phyloP scores from a whole-genome alignment of 2,113 vertebrate genomes.

The Mungos mungo region DNA sequence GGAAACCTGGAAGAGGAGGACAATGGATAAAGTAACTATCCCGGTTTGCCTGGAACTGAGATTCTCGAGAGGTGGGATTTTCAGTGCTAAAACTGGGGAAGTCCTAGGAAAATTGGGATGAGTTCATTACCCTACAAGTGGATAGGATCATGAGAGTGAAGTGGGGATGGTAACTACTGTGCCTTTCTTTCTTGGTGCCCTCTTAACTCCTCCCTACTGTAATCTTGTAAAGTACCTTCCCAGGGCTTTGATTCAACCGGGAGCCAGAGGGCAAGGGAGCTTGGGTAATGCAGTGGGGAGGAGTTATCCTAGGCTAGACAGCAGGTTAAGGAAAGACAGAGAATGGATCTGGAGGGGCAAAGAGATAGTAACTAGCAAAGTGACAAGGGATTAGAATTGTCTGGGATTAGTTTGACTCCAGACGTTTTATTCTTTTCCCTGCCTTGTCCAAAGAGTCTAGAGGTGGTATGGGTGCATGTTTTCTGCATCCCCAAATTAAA shows the following conservation, averaged over 20 bases:
- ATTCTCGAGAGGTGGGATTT: background rate
- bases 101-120: background rate
- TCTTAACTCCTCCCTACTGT: background rate
- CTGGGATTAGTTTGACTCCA: slow-evolving; percentile 12
- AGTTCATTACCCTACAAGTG: background rate
- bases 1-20: background rate
- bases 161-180: background rate
- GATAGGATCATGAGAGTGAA: background rate
- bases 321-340: background rate
- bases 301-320: background rate
- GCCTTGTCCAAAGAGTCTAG: background rate
- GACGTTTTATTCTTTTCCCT: background rate
- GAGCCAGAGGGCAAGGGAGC: background rate
- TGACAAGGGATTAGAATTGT: background rate
- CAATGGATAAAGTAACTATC: background rate
- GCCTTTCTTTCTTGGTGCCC: background rate
- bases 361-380: background rate
- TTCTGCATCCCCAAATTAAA: slow-evolving; percentile 31
- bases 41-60: background rate
- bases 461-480: background rate
- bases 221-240: background rate
- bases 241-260: background rate
- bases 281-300: background rate
- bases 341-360: background rate
- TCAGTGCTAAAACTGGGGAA: background rate